phyloP scores from a whole-genome alignment of 2,113 vertebrate species.

The Pelobates fuscus region DNA sequence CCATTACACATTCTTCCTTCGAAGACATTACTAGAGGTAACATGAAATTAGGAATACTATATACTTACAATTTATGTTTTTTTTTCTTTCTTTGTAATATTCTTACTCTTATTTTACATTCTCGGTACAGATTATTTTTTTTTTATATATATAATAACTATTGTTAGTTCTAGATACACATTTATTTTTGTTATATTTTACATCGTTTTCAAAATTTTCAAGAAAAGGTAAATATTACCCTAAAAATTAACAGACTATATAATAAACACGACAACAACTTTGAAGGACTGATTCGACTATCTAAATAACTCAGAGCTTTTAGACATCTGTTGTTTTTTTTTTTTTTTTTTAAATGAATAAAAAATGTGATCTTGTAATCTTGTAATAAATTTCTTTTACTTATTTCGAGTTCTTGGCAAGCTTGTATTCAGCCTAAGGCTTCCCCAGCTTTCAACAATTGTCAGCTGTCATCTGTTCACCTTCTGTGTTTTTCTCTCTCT shows the following conservation, averaged over 20 bases:
- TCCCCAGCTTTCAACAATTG: constrained; percentile 21
- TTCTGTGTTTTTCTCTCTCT: constrained; percentile 29
- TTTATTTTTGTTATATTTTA: no score
- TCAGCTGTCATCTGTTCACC: constrained; percentile 39
- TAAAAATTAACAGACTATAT: background rate
- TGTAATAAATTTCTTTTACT: constrained; percentile 38
- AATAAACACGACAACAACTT: constrained; percentile 4
- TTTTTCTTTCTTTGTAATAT: no score
- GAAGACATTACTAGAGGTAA: no score
- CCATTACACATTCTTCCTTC: no score
- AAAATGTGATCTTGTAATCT: constrained; percentile 33
- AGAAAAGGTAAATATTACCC: background rate
- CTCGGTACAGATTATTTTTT: no score
- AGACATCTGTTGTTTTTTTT: constrained; percentile 43
- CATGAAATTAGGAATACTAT: no score
- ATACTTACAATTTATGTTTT: no score
- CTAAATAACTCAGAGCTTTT: constrained; percentile 28
- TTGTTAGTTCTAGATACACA: no score
- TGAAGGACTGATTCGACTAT: constrained; percentile 5
- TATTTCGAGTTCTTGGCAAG: constrained; percentile 35
- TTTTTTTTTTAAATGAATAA: constrained; percentile 22
- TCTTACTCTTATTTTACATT: no score
- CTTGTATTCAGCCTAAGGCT: constrained; percentile 34
- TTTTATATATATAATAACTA: no score
- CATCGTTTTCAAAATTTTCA: background rate